phyloP scores from a whole-genome alignment of 2,113 vertebrate genomes.

The Ancistrus triradiatus region DNA sequence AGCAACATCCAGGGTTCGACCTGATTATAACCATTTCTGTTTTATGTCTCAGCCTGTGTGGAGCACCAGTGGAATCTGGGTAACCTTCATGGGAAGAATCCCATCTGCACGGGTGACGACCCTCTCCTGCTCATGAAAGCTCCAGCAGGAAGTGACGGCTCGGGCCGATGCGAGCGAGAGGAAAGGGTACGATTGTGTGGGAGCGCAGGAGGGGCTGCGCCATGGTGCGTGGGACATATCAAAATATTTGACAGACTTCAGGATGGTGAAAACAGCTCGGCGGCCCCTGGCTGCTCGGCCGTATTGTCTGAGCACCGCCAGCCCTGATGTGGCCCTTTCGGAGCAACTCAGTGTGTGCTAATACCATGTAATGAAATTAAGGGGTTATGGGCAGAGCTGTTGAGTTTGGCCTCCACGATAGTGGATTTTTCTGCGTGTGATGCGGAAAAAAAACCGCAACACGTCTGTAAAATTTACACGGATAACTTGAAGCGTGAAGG shows the following conservation, averaged over 20 bases:
- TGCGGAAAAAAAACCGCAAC: too few relatives aligned
- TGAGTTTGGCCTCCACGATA: too few relatives aligned
- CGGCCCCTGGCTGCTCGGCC: constrained; percentile 78
- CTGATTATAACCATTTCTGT: too few relatives aligned
- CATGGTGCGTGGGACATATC: constrained; percentile 96
- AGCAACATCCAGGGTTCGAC: too few relatives aligned
- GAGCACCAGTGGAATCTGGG: constrained; percentile 35
- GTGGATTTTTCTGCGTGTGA: too few relatives aligned
- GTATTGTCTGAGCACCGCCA: constrained; percentile 87
- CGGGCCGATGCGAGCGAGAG: constrained; percentile 87
- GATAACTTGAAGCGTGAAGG: too few relatives aligned
- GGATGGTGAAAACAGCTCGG: constrained; percentile 88
- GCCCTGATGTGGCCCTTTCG: constrained; percentile 88
- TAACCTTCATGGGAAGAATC: constrained; percentile 93
- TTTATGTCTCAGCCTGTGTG: too few relatives aligned
- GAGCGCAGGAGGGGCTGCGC: constrained; percentile 88
- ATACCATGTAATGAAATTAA: constrained; percentile 94
- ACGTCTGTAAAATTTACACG: too few relatives aligned
- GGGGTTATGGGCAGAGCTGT: constrained; percentile 83
- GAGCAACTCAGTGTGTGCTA: constrained; percentile 86
- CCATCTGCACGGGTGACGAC: constrained; percentile 79
- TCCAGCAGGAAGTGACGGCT: constrained; percentile 87
- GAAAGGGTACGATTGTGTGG: constrained; percentile 61
- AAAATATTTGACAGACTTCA: constrained; percentile 99
- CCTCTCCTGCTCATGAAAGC: constrained; percentile 89